phyloP scores from a whole-genome alignment of 2,113 vertebrate species.

The Colinus virginianus region DNA sequence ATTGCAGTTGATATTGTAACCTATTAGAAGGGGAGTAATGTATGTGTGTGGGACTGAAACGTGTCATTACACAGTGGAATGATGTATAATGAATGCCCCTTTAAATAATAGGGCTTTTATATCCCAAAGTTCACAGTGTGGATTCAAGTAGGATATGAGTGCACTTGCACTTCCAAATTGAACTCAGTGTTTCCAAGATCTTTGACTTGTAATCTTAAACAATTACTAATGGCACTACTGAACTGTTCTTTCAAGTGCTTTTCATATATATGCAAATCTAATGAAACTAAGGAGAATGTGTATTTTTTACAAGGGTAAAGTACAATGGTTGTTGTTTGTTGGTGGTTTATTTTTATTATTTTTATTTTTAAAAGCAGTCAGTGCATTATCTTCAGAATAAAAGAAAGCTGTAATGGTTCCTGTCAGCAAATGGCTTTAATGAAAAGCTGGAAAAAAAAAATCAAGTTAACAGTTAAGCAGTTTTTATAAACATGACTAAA shows the following conservation, averaged over 20 bases:
- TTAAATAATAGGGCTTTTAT: slow-evolving; percentile 12
- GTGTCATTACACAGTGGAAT: neutral
- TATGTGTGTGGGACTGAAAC: neutral
- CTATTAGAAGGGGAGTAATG: neutral
- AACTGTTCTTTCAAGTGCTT: slow-evolving; percentile 5
- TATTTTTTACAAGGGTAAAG: slow-evolving; percentile 4
- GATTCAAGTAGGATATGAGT: neutral
- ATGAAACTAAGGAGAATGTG: neutral
- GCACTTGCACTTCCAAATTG: neutral
- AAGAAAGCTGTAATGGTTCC: neutral
- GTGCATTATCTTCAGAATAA: neutral
- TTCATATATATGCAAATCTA: neutral
- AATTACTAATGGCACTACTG: neutral
- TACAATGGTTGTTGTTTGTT: neutral
- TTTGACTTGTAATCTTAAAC: neutral
- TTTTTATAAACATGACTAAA: neutral
- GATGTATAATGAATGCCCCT: neutral
- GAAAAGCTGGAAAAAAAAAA: neutral
- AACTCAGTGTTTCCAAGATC: neutral
- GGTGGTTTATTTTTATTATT: too few species aligned
- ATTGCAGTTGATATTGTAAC: neutral
- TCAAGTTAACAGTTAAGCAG: neutral
- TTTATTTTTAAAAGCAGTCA: neutral
- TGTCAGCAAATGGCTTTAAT: neutral
- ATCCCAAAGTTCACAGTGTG: slow-evolving; percentile 2